phyloP scores from a whole-genome alignment of 2,888 invertebrate species.

The Xanthia icteritia region DNA sequence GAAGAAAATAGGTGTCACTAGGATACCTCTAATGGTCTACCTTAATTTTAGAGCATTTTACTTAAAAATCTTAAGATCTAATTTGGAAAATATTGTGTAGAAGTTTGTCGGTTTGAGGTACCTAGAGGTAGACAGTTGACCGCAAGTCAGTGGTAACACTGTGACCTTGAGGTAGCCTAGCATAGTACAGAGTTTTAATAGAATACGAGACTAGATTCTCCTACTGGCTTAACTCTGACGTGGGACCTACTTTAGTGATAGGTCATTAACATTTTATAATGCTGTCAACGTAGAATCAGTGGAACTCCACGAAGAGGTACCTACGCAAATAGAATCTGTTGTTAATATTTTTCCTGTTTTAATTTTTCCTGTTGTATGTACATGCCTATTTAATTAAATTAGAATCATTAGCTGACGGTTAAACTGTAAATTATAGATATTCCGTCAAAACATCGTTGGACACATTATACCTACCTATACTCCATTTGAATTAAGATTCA shows the following conservation, averaged over 20 bases:
- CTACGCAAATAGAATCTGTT: slow-evolving; percentile 17
- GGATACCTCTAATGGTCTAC: neutral
- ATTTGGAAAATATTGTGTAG: neutral
- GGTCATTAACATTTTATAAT: neutral
- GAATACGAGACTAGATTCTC: neutral
- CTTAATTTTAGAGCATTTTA: slow-evolving; percentile 1
- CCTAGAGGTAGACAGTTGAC: neutral
- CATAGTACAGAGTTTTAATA: neutral
- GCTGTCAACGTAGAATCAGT: neutral
- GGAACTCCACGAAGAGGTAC: neutral
- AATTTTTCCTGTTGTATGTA: slow-evolving; percentile 26
- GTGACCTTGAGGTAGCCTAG: too few species aligned
- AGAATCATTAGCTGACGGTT: slow-evolving; percentile 11
- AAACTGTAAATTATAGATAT: neutral
- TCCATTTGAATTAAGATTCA: too few species aligned
- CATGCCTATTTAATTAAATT: slow-evolving; percentile 19
- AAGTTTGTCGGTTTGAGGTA: neutral
- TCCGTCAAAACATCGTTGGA: neutral
- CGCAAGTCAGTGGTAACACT: neutral
- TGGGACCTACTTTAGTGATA: neutral
- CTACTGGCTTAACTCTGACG: neutral
- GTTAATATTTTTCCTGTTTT: slow-evolving; percentile 3
- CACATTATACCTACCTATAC: neutral
- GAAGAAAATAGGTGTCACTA: slow-evolving; percentile 3
- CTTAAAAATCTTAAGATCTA: neutral